Conservation (phyloP, 2,797 vertebrate genomes). For the Masticophis lateralis region DNA sequence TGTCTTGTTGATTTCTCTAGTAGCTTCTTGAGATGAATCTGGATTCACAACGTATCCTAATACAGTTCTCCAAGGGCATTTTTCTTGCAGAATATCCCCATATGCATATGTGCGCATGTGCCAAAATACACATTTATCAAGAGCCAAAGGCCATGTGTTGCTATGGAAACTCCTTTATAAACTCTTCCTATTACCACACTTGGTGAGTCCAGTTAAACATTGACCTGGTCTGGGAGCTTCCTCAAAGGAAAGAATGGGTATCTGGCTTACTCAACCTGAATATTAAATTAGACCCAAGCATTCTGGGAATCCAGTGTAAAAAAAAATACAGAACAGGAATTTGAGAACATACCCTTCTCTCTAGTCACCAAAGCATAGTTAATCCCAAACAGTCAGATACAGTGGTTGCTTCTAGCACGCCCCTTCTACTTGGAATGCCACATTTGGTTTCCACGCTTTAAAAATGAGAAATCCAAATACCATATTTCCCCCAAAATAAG, state of each 20-base stretch:
- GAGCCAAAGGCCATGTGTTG: constrained; percentile 29
- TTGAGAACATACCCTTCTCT: not conserved
- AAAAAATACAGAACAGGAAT: not conserved
- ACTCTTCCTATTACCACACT: constrained; percentile 36
- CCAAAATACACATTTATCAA: constrained; percentile 5
- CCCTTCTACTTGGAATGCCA: not conserved
- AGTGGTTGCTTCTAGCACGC: not conserved
- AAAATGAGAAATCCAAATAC: not conserved
- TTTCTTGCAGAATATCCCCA: constrained; percentile 21
- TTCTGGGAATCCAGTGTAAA: rapidly evolving
- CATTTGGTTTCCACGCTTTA: not conserved
- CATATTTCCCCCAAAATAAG: too few relatives aligned
- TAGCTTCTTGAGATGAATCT: not conserved
- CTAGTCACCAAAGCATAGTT: not conserved
- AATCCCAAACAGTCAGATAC: not conserved
- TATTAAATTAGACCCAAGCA: constrained; percentile 21
- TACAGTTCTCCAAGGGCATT: not conserved
- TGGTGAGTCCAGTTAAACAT: constrained; percentile 72
- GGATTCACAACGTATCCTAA: not conserved
- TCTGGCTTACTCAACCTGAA: constrained; percentile 7
- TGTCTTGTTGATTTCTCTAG: not conserved
- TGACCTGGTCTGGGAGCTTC: constrained; percentile 54
- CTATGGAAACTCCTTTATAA: constrained; percentile 5
- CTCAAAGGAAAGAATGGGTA: not conserved
- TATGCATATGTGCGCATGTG: not conserved